Evolutionary conservation across 64 coral and sea anemone species (phyloP), one percentile per base, ranked within the genome.

Genomic region (Hydrozoanthus tunicans): DNA sequence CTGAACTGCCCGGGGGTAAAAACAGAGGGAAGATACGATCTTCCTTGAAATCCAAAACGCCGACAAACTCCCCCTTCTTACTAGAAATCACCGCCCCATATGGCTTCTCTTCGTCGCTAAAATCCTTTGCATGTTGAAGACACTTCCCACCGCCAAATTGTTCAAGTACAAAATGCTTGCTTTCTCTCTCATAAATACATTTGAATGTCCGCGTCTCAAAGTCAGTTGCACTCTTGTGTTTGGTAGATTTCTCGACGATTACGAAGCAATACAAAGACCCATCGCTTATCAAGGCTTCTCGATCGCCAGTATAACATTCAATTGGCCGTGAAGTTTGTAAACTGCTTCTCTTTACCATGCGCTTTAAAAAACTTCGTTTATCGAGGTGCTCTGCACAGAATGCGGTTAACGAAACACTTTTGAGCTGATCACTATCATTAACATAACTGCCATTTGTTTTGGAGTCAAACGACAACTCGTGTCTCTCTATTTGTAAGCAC

Each of bases 331-430:
- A 93, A 51, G 92, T 96, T 82, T 96, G 92, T 57, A 96, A 81
- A 77, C 77, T 94, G 14, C 92, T 93, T 90, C 89, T 96, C 72
- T 96, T 96, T 20, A 94, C 95, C 92, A 96, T 96, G 77, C 90
- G 83, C 84, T 96, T 96, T 7, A 96, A 85, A 89, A 96, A 96
- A 0, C 92, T 93, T n/a, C 95, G 89, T 73, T 96, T 96, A 81
- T 94, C 95, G 6, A 96, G 82, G 7, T 85, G 82, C 63, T 96
- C 95, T 14, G 88, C 92, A 70, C 92, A 96, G 54, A 96, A 11
- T 11, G 91, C 78, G 64, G 82, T 96, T 32, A 96, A 79, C 51
- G 62, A 73, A 17, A 77, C 54, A 14, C 53, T 86, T 70, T 77
- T 56, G 14, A 73, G 52, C 53, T 78, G 74, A 3, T 11, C 56